phyloP scores from a whole-genome alignment of 2,888 invertebrate genomes.

The Trichogramma evanescens region DNA sequence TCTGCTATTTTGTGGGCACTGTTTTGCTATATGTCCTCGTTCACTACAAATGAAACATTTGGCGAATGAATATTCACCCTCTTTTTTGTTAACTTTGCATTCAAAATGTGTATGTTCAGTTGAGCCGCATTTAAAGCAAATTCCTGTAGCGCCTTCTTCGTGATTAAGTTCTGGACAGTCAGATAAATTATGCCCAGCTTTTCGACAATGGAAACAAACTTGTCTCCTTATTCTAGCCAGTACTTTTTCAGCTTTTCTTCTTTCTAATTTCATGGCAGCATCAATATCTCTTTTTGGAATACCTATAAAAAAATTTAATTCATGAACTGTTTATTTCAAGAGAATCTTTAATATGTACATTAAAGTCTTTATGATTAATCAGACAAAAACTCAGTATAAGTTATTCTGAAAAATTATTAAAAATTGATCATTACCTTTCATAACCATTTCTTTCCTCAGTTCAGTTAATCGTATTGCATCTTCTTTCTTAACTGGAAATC shows the following conservation, averaged over 20 bases:
- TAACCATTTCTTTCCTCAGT: conserved; percentile 58
- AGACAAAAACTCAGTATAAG: neutral
- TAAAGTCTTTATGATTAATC: neutral
- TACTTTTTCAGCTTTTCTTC: conserved; percentile 66
- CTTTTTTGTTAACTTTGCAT: conserved; percentile 61
- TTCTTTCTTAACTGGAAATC: conserved; percentile 65
- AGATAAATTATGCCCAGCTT: conserved; percentile 71
- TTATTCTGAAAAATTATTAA: conserved; percentile 1
- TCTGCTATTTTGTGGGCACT: conserved; percentile 81
- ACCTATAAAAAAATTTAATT: conserved; percentile 29
- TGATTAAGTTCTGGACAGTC: conserved; percentile 69
- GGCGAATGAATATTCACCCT: conserved; percentile 67
- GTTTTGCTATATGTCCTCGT: conserved; percentile 78
- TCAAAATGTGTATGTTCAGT: conserved; percentile 75
- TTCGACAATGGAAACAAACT: conserved; percentile 73
- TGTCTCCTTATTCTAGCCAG: conserved; percentile 60
- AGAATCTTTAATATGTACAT: conserved; percentile 3
- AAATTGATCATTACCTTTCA: conserved; percentile 49
- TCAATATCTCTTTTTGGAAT: conserved; percentile 63
- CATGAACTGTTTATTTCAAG: neutral
- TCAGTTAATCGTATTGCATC: conserved; percentile 61
- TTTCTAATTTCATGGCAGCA: conserved; percentile 61
- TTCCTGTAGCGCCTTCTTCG: conserved; percentile 56
- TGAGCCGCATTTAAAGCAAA: conserved; percentile 86
- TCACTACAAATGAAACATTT: conserved; percentile 84